Percentiles rank a stretch among this genome's conserved stretches.
Conservation (phyloP, 2,797 vertebrate genomes). For the Buphagus erythrorhynchus region DNA sequence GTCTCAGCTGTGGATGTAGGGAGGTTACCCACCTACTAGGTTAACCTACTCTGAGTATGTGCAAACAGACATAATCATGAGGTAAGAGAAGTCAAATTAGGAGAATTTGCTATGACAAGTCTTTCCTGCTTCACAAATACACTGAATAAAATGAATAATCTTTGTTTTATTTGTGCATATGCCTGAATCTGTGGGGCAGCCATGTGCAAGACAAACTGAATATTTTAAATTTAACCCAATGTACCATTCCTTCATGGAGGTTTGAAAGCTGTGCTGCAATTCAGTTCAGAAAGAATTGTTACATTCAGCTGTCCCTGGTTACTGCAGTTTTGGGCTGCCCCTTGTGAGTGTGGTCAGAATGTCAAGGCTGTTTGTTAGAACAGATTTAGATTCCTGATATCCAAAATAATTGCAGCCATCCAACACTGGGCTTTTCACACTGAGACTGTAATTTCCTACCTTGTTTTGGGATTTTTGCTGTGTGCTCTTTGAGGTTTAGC, state of each 20-base stretch:
- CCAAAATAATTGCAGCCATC: background rate
- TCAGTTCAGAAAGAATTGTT: background rate
- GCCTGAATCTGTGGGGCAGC: background rate
- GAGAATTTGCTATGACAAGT: background rate
- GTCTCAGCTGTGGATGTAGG: background rate
- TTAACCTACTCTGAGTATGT: background rate
- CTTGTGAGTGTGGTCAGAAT: background rate
- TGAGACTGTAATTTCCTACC: background rate
- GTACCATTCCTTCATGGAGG: background rate
- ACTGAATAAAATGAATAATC: background rate
- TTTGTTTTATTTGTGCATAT: background rate
- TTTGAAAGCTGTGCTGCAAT: background rate
- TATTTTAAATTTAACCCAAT: background rate
- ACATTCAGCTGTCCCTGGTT: background rate
- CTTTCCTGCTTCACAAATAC: background rate
- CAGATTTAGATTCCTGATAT: background rate
- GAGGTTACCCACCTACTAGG: background rate
- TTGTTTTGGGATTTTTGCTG: background rate
- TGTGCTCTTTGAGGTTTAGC: background rate
- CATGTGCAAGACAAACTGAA: background rate
- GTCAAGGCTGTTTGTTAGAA: background rate
- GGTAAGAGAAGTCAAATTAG: background rate
- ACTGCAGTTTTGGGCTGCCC: background rate
- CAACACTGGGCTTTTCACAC: background rate
- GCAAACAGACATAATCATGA: background rate